Base-by-base conservation (phyloP, 2,113 vertebrate genomes). In the Atlantisia rogersi region DNA sequence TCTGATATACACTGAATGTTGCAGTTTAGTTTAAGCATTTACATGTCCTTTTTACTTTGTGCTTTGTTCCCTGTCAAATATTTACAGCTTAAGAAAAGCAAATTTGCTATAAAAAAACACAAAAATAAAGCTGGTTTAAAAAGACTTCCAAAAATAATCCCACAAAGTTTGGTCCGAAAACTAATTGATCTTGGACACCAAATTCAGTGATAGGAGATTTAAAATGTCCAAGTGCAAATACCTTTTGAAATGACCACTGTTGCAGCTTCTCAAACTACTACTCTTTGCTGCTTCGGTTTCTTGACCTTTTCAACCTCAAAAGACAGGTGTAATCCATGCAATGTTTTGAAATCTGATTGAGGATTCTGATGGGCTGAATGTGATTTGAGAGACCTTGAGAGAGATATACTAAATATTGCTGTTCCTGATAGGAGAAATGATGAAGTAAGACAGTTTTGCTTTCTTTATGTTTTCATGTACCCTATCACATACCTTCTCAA, bases 41-140 rank as follows among this genome's bases (percentile, higher is more conserved):
- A 60, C 69, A 5, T 37, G 35, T 75, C 58, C 39, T 86, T 78
- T 64, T 40, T 46, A 4, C 86, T 75, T 32, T 50, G 56, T 81
- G 25, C 21, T 64, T 62, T 71, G 63, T 9, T 89, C 28, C 56
- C 53, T 12, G 53, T 31, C 65, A 95, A 89, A 92, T 91, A 94
- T 87, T 95, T 94, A 79, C 89, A 85, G 74, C 58, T 94, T 79
- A 75, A 84, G 74, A 9, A 85, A 92, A 82, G 44, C 53, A 90
- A 87, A 95, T 85, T 91, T 87, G 31, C 87, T 56, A 5, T 3
- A 91, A 79, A 92, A 53, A 92, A 79, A 35, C 46, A 81, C 15
- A 56, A 26, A 94, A 56, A 16, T 17, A 81, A 81, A 77, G 13
- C 39, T 84, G 52, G 37, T 40, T 88, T 12, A 83, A 69, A 83